phyloP scores from a whole-genome alignment of 30 jellyfish, hydroid and myxozoan genomes.

The Cassiopea andromeda region DNA sequence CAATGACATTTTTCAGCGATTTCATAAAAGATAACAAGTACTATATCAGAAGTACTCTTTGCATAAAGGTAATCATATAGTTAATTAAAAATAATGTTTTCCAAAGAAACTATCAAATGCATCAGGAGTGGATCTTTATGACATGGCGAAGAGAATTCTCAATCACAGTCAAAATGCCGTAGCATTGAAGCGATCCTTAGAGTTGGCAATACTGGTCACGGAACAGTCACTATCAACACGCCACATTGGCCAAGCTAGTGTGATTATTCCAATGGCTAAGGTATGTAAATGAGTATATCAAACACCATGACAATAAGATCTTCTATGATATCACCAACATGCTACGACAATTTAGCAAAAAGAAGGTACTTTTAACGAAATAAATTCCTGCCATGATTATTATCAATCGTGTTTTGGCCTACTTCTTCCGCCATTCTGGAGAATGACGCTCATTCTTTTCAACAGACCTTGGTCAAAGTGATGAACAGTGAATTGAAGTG shows the following conservation, averaged over 20 bases:
- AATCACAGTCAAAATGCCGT: slow-evolving; percentile 11
- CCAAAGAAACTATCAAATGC: background rate
- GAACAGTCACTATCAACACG: background rate
- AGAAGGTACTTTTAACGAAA: too few species aligned
- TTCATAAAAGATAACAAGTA: too few species aligned
- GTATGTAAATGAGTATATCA: background rate
- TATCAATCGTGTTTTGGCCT: too few species aligned
- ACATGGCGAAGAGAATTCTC: background rate
- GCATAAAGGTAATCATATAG: background rate
- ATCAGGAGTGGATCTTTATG: background rate
- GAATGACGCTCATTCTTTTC: background rate
- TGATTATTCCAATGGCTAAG: background rate
- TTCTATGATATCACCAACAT: too few species aligned
- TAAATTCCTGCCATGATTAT: too few species aligned
- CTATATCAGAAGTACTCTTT: too few species aligned
- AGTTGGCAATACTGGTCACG: background rate
- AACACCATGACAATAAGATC: too few species aligned
- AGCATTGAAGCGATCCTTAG: background rate
- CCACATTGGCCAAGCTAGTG: background rate
- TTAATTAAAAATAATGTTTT: background rate
- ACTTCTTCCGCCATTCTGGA: background rate
- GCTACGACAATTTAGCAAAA: too few species aligned
- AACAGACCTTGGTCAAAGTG: background rate
- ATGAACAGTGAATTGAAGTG: background rate
- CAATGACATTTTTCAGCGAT: too few species aligned